Evolutionary conservation across 2,797 vertebrate genomes (phyloP), one percentile per base, ranked within the genome.

Genomic region (Pteropus rufus): DNA sequence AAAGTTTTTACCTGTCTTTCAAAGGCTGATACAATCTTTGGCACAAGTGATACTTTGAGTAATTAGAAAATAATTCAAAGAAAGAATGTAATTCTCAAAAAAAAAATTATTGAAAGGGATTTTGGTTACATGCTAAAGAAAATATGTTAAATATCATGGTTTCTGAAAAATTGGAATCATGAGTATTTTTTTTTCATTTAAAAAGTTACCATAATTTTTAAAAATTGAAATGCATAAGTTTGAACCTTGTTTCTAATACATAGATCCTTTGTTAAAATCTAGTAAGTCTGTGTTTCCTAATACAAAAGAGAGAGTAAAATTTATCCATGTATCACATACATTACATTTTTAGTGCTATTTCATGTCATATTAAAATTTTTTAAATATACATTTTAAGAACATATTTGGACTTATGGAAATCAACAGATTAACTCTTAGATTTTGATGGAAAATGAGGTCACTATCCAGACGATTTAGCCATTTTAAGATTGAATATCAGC

Each of bases 331-430:
- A 70, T 23, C 19, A 75, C 34, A 88, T 58, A n/a, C 80, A 80
- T 69, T 95, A 29, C 5, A 29, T 31, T 6, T 94, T 92, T 94
- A 89, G n/a, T 75, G 31, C 7, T 77, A 44, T 89, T 83, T 93
- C 10, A 70, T 93, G 26, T 79, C 5, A 64, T 75, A 58, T 65
- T 91, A 84, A 73, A 95, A 62, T 83, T 77, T 91, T 91, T 93
- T 41, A 54, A 83, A 62, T 69, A 36, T 69, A 87, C 0, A 94
- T 70, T 64, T 81, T 36, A 80, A 58, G 26, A 77, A 44, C 2
- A 89, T 81, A 21, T 73, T 26, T 92, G 29, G 21, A 81, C 88
- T 96, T 52, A 79, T 81, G 29, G 41, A 82, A 24, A 72, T 3
- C 14, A 76, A 11, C 12, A 69, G 18, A 82, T 81, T 64, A 85